Conservation (phyloP, 2,888 invertebrate species). For the Cryptocephalus moraei region DNA sequence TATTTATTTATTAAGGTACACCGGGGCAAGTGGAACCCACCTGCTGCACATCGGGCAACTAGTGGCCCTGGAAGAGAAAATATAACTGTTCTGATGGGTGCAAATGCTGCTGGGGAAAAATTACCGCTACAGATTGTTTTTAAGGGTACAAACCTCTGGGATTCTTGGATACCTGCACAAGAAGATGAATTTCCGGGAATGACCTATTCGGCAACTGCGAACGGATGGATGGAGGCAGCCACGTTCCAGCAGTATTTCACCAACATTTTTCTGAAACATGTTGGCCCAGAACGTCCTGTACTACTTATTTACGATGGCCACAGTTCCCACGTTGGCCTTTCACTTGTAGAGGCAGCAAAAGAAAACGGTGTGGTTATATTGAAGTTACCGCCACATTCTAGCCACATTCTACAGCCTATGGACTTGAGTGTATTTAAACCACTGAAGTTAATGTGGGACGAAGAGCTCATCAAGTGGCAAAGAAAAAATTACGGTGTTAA, state of each 20-base stretch:
- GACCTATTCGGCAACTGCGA: no score
- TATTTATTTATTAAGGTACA: no score
- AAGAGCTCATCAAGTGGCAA: constrained; percentile 3
- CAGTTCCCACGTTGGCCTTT: no score
- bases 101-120: constrained; percentile 2
- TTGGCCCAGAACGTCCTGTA: no score
- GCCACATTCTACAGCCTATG: constrained; percentile 21
- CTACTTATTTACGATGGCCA: no score
- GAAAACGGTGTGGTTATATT: constrained; percentile 7
- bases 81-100: constrained; percentile 2
- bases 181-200: constrained; percentile 2
- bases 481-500: constrained; percentile 2
- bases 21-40: no score
- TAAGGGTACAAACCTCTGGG: no score
- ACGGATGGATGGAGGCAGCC: no score
- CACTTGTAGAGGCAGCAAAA: no score
- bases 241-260: no score
- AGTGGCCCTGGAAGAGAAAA: constrained; percentile 5
- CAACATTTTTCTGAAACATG: constrained; percentile 20
- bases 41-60: constrained; percentile 4
- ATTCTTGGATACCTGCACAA: no score
- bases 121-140: no score
- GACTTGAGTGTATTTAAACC: constrained; percentile 12
- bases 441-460: constrained; percentile 2
- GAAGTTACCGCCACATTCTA: constrained; percentile 26